Evolutionary conservation across 2,888 invertebrate species (phyloP).

Genomic region (Rhingia campestris): DNA sequence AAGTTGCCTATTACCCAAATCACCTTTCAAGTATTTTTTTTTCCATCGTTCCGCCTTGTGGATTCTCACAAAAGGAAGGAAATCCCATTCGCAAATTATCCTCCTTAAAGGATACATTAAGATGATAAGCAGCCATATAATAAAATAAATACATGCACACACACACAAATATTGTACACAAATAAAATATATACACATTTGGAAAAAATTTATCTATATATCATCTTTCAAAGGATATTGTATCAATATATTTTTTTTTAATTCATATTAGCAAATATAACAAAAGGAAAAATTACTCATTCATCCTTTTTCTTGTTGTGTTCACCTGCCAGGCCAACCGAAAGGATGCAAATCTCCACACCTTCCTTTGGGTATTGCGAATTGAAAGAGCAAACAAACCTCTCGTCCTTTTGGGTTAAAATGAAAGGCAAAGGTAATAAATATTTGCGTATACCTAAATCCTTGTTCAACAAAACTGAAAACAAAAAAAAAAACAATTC

Average conservation of each 20-base stretch:
- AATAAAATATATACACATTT: too few relatives aligned
- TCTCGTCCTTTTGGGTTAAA: slow-evolving; percentile 20
- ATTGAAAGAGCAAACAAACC: background rate
- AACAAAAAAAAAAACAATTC: slow-evolving; percentile 21
- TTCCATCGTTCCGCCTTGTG: background rate
- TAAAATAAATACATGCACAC: slow-evolving; percentile 6
- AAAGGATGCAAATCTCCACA: background rate
- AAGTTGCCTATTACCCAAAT: slow-evolving; percentile 55
- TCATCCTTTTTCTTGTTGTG: slow-evolving; percentile 25
- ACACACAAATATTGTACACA: background rate
- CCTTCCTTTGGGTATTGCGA: slow-evolving; percentile 20
- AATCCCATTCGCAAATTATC: slow-evolving; percentile 60
- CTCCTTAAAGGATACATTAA: slow-evolving; percentile 52
- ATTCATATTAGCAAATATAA: slow-evolving; percentile 52
- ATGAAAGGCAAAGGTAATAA: slow-evolving; percentile 42
- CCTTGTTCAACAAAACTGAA: slow-evolving; percentile 1
- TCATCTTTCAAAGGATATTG: slow-evolving; percentile 58
- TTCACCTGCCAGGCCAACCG: slow-evolving; percentile 1
- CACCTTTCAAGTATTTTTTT: slow-evolving; percentile 20
- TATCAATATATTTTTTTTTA: slow-evolving; percentile 55
- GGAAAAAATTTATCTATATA: slow-evolving; percentile 32
- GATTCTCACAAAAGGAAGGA: slow-evolving; percentile 2
- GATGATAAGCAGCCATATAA: slow-evolving; percentile 48
- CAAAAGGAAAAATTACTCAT: slow-evolving; percentile 38
- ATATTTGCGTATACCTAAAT: slow-evolving; percentile 46